A percentile compares a stretch with the other conserved stretches of the same genome.
phyloP scores from a whole-genome alignment of 2,888 invertebrate genomes.

The Blastobasis adustella region DNA sequence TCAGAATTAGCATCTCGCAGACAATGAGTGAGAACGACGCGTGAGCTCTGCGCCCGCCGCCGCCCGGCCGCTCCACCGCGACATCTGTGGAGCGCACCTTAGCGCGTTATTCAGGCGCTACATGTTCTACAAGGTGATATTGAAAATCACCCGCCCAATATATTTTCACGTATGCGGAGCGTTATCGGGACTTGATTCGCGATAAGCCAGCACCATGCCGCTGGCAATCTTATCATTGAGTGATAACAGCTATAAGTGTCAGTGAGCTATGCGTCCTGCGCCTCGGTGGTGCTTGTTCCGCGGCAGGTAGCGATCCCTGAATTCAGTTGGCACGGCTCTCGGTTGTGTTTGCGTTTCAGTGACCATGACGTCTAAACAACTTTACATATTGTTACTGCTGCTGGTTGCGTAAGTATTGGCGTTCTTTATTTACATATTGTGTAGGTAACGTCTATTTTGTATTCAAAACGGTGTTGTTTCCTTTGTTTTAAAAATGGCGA shows the following conservation, averaged over 20 bases:
- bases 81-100: constrained; percentile 6
- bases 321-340: constrained; percentile 36
- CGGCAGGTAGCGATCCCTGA: constrained; percentile 48
- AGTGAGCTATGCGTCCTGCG: constrained; percentile 64
- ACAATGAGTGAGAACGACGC: constrained; percentile 13
- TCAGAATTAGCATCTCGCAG: constrained; percentile 24
- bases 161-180: constrained; percentile 47
- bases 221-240: constrained; percentile 68
- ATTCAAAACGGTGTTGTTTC: neutral
- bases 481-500: neutral
- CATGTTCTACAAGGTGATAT: constrained; percentile 24
- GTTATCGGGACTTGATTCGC: constrained; percentile 64
- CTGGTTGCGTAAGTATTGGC: constrained; percentile 51
- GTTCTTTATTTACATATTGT: neutral
- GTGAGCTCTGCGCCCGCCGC: constrained; percentile 7
- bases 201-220: constrained; percentile 66
- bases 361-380: constrained; percentile 48
- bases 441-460: neutral
- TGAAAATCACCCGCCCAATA: constrained; percentile 42
- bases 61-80: neutral
- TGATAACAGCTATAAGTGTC: constrained; percentile 73
- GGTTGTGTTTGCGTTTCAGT: constrained; percentile 35
- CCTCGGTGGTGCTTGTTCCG: constrained; percentile 52
- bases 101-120: constrained; percentile 1
- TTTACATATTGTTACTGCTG: constrained; percentile 42